Conservation (phyloP, 2,888 invertebrate genomes). For the Rhogogaster chlorosoma region DNA sequence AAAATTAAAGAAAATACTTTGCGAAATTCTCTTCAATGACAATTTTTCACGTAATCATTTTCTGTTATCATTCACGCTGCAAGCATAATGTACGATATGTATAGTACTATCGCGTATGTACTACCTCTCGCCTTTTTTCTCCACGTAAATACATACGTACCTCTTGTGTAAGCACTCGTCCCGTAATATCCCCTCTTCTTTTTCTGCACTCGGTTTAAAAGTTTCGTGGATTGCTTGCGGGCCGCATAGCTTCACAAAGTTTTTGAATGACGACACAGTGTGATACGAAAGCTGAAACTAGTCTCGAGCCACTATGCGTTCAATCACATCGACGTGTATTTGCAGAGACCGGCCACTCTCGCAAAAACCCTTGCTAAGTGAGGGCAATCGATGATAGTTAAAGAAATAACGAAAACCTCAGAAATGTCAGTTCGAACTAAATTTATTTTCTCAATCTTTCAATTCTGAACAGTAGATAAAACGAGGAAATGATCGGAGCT, state of each 20-base stretch:
- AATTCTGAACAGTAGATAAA: background rate
- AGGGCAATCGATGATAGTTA: too few species aligned
- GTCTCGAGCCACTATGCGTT: background rate
- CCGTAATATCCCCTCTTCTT: slow-evolving; percentile 2
- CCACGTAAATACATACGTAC: background rate
- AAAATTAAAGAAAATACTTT: too few species aligned
- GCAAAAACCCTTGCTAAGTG: background rate
- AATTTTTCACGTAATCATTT: background rate
- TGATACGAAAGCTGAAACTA: background rate
- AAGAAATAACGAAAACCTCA: too few species aligned
- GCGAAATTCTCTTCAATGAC: background rate
- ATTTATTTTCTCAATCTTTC: background rate
- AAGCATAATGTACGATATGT: background rate
- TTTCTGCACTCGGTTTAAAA: background rate
- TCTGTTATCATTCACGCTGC: background rate
- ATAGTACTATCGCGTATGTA: background rate
- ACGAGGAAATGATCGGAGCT: background rate
- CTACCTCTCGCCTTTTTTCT: background rate
- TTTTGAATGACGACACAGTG: background rate
- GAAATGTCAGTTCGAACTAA: background rate
- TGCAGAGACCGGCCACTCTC: background rate
- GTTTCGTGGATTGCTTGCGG: background rate
- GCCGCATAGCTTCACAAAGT: slow-evolving; percentile 3
- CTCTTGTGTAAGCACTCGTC: slow-evolving; percentile 18
- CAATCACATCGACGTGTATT: background rate